These are phyloP conservation scores for Drosophila littoralis DNA, from an alignment of 1,140 invertebrate species.

Conservation along the genomic window DNA sequence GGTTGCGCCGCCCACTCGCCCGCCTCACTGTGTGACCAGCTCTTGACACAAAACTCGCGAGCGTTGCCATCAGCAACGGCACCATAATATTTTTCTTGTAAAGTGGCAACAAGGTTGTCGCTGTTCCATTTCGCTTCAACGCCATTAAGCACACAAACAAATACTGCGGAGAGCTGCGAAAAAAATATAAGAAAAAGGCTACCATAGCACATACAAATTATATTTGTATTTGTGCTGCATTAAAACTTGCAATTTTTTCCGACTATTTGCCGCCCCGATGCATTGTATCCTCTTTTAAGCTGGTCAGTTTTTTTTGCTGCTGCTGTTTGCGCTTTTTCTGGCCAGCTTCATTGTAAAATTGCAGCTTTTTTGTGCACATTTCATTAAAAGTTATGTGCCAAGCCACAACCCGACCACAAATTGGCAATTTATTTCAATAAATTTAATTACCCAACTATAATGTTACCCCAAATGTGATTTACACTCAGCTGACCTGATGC, in stretches of 20 bases:
- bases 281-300: slow-evolving; percentile 13
- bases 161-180: background rate
- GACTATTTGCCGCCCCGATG: slow-evolving; percentile 14
- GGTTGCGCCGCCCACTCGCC: background rate
- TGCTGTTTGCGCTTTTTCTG: slow-evolving; percentile 27
- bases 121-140: slow-evolving; percentile 48
- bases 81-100: slow-evolving; percentile 52
- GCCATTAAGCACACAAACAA: slow-evolving; percentile 60
- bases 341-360: slow-evolving; percentile 47
- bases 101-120: slow-evolving; percentile 60
- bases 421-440: slow-evolving; percentile 78
- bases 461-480: slow-evolving; percentile 40
- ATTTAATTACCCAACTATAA: slow-evolving; percentile 67
- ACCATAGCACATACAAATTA: slow-evolving; percentile 25
- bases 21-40: background rate
- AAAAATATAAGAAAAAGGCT: slow-evolving; percentile 6
- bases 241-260: slow-evolving; percentile 36
- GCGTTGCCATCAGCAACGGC: slow-evolving; percentile 33
- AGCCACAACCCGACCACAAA: slow-evolving; percentile 47
- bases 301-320: slow-evolving; percentile 7
- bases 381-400: slow-evolving; percentile 68
- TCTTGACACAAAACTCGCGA: slow-evolving; percentile 40
- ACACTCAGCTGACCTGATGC: slow-evolving; percentile 1
- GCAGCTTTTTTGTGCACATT: slow-evolving; percentile 37
- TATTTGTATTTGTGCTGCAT: slow-evolving; percentile 36